Evolutionary conservation across 2,113 vertebrate genomes (phyloP), one percentile per base, ranked within the genome.

Genomic region (Haliaeetus leucogaster): DNA sequence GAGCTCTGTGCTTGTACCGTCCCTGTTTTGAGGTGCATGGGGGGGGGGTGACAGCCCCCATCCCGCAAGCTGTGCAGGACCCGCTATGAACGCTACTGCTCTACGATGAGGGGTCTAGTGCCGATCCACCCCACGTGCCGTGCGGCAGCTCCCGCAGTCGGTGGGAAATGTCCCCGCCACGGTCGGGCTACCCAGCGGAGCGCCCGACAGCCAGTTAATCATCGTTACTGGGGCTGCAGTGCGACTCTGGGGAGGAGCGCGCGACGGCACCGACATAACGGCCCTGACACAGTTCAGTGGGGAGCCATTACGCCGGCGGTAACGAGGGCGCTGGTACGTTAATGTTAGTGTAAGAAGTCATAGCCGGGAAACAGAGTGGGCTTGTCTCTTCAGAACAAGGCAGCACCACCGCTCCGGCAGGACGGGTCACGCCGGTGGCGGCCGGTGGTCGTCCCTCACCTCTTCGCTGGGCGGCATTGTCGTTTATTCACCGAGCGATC

Each of bases 11-110:
- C 20, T 32, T 3, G 14, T 19, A 27, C 48, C 23, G 8, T 10
- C 53, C 17, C 23, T 74, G n/a, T 29, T 6, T 4, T 34, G 40
- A 56, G 71, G 38, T 40, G 27, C 70, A 22, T 1, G 29, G 62
- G 40, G 5, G 5, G 19, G 26, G 25, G 22, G n/a, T 13, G 38
- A 34, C 16, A 34, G 52, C 20, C 30, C 66, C 53, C 16, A 1
- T 32, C 32, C 38, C 3, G 7, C 17, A 17, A 11, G 56, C 56
- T 23, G 43, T 6, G 26, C 53, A 5, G 72, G 40, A 10, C 40
- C 40, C 3, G 3, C 34, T 7, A 3, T 2, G 38, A 29, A 6
- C 53, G 7, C 17, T 2, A 0, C 1, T 9, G 72, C 53, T 3
- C 16, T 26, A 8, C 22, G 2, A 1, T 0, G 29, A 16, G 7